These are phyloP conservation scores for Sturnus vulgaris DNA, from an alignment of 2,113 vertebrate genomes.

Conservation along the genomic window DNA sequence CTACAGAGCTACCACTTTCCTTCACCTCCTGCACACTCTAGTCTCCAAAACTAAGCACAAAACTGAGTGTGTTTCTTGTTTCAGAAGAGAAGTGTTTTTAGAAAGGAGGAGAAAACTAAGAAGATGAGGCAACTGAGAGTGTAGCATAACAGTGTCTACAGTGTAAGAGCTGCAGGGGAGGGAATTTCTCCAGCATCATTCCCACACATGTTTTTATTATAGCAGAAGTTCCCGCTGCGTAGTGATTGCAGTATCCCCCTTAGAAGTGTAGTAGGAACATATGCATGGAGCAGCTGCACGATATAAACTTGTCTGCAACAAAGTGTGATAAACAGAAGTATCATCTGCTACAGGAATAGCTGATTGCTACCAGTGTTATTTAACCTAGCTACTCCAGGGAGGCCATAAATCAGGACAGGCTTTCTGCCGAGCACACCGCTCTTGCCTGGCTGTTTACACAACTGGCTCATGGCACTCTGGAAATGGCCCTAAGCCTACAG, in stretches of 20 bases:
- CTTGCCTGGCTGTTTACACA: neutral
- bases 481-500: neutral
- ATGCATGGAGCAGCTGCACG: conserved; percentile 40
- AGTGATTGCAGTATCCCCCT: conserved; percentile 18
- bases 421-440: neutral
- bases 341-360: conserved; percentile 47
- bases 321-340: conserved; percentile 32
- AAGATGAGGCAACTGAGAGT: neutral
- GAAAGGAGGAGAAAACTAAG: neutral
- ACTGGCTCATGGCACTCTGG: neutral
- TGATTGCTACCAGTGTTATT: conserved; percentile 32
- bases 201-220: conserved; percentile 52
- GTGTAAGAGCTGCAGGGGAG: conserved; percentile 27
- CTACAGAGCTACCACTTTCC: neutral
- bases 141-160: neutral
- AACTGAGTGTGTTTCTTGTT: neutral
- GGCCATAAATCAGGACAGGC: neutral
- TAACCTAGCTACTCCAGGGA: conserved; percentile 30
- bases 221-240: conserved; percentile 26
- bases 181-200: conserved; percentile 57
- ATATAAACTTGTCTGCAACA: conserved; percentile 41
- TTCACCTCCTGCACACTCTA: neutral
- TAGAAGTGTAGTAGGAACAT: conserved; percentile 48
- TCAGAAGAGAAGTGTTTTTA: conserved; percentile 10
- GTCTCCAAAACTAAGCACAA: neutral